phyloP scores from a whole-genome alignment of 2,888 invertebrate genomes.

The Tipula vernalis region DNA sequence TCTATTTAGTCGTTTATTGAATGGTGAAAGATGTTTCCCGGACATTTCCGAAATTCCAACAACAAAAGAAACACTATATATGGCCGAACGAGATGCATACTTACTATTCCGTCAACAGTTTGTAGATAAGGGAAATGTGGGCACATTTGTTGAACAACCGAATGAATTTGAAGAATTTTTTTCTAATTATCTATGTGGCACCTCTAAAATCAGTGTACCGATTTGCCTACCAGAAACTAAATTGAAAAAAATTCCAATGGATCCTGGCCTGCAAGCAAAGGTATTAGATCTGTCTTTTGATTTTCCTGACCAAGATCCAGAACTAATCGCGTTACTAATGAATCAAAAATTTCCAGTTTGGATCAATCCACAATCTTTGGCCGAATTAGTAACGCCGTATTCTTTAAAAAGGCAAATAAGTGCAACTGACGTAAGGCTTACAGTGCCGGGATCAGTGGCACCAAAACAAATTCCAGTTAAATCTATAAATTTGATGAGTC shows the following conservation, averaged over 20 bases:
- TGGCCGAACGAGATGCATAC: background rate
- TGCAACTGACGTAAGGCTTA: background rate
- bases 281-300: background rate
- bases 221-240: background rate
- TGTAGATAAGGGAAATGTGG: background rate
- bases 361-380: background rate
- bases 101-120: background rate
- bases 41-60: background rate
- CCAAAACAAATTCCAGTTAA: background rate
- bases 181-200: background rate
- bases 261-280: background rate
- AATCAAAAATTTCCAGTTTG: background rate
- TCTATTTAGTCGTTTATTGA: background rate
- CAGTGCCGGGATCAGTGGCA: background rate
- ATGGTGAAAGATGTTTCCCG: background rate
- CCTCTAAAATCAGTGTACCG: background rate
- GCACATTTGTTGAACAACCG: background rate
- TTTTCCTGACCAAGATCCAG: background rate
- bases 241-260: background rate
- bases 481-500: background rate
- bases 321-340: background rate
- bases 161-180: background rate
- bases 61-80: background rate
- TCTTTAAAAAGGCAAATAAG: background rate
- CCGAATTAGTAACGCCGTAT: background rate